Percentiles rank a stretch among this genome's conserved stretches.
phyloP scores from a whole-genome alignment of 2,113 vertebrate species.

The Antechinus flavipes region DNA sequence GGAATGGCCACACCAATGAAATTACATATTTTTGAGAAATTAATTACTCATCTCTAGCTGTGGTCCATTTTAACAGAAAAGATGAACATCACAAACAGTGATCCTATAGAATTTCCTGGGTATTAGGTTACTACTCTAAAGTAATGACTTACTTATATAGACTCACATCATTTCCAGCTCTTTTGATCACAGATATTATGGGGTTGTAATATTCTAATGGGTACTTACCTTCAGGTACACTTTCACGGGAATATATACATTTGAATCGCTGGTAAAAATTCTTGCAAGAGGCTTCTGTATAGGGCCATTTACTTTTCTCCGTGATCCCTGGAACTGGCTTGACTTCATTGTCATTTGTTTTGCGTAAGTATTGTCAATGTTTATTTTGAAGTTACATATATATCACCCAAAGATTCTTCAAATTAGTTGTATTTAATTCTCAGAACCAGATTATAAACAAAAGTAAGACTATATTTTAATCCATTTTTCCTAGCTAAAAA shows the following conservation, averaged over 20 bases:
- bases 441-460: background rate
- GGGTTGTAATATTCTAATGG: slow-evolving; percentile 43
- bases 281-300: slow-evolving; percentile 96
- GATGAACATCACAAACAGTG: background rate
- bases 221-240: slow-evolving; percentile 88
- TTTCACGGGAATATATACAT: slow-evolving; percentile 98
- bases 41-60: background rate
- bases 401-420: background rate
- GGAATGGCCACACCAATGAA: background rate
- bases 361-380: slow-evolving; percentile 92
- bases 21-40: background rate
- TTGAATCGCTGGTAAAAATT: slow-evolving; percentile 96
- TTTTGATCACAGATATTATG: background rate
- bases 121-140: background rate
- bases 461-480: background rate
- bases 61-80: background rate
- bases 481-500: background rate
- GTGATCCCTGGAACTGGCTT: slow-evolving; percentile 99
- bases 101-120: background rate
- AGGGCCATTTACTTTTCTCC: slow-evolving; percentile 96
- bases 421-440: background rate
- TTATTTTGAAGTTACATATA: slow-evolving; percentile 9
- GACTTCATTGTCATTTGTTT: slow-evolving; percentile 96
- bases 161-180: background rate
- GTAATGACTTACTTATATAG: background rate